Evolutionary conservation across 2,888 invertebrate genomes (phyloP), one percentile per base, ranked within the genome.

Genomic region (Xanthia icteritia): DNA sequence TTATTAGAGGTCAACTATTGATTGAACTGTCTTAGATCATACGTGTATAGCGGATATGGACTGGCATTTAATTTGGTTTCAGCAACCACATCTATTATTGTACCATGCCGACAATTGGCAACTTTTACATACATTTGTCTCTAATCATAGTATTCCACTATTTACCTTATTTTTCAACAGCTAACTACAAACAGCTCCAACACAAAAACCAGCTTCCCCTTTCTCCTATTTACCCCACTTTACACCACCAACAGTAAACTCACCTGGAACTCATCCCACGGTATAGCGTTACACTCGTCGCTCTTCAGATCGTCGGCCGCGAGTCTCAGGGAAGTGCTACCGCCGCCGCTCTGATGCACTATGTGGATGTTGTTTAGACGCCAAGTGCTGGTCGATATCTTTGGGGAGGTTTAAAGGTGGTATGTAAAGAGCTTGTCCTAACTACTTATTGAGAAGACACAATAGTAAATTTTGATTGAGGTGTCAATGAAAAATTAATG

Each of bases 261-360:
- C 95, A 98, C 98, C 98, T 99, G 99, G 97, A 99, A 98, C 95
- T 99, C 99, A 92, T 99, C 99, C 98, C 99, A 99, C 0, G 98
- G 98, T 92, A 99, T 98, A 63, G 98, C 98, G 61, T 98, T 97
- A 91, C 98, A 99, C 94, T 99, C 99, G 89, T 98, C 98, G 72
- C 98, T 97, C 48, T 97, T 97, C 11, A 99, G 95, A 85, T 98
- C 97, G 58, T 95, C 96, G 0, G 97, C 96, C 0, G 93, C 95
- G 0, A 97, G 83, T 0, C 95, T 88, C 9, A 96, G 77, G 4
- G 91, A 86, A 0, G 95, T 93, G 20, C 90, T 89, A 0, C 93
- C 93, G 39, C 79, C 87, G 0, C 83, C 91, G 73, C 93, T 94
- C 78, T 96, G 94, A 6, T 96, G 95, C 0, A 94, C 94, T 23